Evolutionary conservation across 2,797 vertebrate genomes (phyloP).

Genomic region (Gallinago solitaria): DNA sequence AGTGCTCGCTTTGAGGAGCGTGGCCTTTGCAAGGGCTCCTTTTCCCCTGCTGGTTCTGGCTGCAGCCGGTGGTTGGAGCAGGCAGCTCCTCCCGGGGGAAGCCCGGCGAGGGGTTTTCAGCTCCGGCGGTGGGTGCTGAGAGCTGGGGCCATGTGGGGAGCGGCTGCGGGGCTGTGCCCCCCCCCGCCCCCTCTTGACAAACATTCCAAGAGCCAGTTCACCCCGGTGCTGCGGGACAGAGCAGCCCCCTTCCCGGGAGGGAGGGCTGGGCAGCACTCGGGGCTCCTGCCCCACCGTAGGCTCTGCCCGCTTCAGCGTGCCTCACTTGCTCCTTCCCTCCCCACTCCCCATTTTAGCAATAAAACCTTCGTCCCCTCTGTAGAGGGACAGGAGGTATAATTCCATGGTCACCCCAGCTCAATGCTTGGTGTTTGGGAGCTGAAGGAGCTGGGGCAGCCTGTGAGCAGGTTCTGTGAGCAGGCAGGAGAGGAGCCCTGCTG

Average conservation of each 20-base stretch:
- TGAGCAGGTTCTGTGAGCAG: not conserved
- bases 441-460: not conserved
- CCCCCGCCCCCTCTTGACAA: accelerated
- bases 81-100: not conserved
- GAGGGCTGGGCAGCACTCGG: not conserved
- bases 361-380: not conserved
- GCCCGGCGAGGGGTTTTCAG: not conserved
- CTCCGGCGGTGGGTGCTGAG: not conserved
- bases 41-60: not conserved
- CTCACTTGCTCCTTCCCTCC: not conserved
- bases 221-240: not conserved
- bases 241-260: not conserved
- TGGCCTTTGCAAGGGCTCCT: not conserved
- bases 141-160: not conserved
- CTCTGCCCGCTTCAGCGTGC: not conserved
- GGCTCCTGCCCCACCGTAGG: not conserved
- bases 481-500: not conserved
- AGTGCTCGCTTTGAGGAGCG: accelerated
- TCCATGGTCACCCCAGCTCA: not conserved
- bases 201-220: accelerated
- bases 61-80: not conserved
- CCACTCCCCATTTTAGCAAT: not conserved
- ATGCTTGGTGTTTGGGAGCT: not conserved
- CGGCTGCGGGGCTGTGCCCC: accelerated
- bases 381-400: not conserved